phyloP scores from a whole-genome alignment of 2,797 vertebrate species.

The Telmatherina bonti region DNA sequence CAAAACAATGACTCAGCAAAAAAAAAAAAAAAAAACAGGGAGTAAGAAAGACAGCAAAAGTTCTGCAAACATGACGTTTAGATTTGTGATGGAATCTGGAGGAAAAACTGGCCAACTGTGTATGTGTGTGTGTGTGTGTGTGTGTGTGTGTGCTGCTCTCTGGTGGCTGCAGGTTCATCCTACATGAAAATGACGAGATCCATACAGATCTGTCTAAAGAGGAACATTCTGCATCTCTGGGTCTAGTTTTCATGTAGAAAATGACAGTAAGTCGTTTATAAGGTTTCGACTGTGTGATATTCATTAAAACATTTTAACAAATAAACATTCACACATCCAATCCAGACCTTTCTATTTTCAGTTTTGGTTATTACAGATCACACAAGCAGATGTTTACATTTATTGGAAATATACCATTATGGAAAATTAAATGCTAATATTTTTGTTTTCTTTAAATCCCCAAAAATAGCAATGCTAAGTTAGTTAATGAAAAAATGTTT shows the following conservation, averaged over 20 bases:
- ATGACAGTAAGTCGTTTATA: not conserved
- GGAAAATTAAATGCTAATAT: not conserved
- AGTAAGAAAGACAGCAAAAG: too few species aligned
- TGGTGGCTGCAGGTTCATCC: constrained; percentile 10
- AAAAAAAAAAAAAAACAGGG: too few species aligned
- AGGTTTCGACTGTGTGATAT: not conserved
- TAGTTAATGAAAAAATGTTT: not conserved
- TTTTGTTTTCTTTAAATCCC: not conserved
- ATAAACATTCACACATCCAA: not conserved
- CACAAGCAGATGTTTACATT: too few species aligned
- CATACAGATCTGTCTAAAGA: not conserved
- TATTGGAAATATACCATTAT: not conserved
- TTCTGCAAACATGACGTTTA: not conserved
- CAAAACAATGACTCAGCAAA: too few species aligned
- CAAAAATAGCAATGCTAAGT: not conserved
- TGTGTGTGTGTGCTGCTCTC: constrained; percentile 19
- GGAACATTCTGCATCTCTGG: not conserved
- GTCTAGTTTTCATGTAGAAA: not conserved
- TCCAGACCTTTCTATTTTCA: not conserved
- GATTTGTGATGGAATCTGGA: not conserved
- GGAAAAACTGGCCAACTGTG: not conserved
- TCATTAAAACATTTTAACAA: not conserved
- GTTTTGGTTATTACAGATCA: not conserved
- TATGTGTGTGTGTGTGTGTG: not conserved
- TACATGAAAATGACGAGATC: not conserved